A percentile compares a stretch with the other conserved stretches of the same genome.
Evolutionary conservation across 2,888 invertebrate genomes (phyloP).

Genomic region (Escarpia spicata): DNA sequence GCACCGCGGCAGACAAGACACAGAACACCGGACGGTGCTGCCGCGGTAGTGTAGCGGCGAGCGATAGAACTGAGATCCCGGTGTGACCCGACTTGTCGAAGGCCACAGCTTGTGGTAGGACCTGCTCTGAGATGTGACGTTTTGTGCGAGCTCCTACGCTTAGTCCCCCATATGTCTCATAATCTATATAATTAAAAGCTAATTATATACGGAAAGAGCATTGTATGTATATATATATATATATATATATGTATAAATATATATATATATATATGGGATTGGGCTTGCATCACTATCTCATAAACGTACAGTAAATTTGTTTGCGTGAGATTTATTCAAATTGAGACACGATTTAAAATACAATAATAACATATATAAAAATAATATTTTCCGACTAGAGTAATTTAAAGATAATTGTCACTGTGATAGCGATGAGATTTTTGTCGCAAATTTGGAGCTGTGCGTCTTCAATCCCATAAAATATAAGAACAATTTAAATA

Average conservation of each 20-base stretch:
- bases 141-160: neutral
- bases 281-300: too few relatives aligned
- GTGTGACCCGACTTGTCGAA: neutral
- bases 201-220: conserved; percentile 66
- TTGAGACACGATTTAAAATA: too few relatives aligned
- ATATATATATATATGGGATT: conserved; percentile 22
- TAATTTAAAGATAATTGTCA: neutral
- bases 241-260: conserved; percentile 22
- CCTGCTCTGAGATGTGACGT: neutral
- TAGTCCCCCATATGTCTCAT: neutral
- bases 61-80: neutral
- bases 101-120: neutral
- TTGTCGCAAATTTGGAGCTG: neutral
- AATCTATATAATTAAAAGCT: neutral
- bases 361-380: neutral
- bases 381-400: neutral
- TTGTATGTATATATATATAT: conserved; percentile 24
- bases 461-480: neutral
- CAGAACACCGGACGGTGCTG: neutral
- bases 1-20: neutral
- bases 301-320: too few relatives aligned
- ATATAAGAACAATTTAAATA: neutral
- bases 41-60: neutral
- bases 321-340: too few relatives aligned
- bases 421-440: neutral